Base-by-base conservation (phyloP, 1,140 invertebrate species). In the Armadillidium nasatum region DNA sequence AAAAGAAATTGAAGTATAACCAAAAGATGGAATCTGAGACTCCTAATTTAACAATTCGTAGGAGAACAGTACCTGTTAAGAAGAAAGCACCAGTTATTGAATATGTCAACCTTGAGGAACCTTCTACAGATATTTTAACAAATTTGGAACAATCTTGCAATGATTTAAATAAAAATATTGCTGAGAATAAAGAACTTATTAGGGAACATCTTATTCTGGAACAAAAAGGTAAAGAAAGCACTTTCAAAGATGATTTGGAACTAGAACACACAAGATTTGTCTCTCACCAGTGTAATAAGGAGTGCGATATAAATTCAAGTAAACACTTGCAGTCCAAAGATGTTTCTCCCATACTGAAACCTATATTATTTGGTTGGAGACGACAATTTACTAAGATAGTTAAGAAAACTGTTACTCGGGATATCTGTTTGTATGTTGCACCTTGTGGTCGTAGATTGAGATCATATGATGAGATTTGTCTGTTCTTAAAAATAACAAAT, bases 381-480 rank as follows among this genome's bases (percentile, higher is more conserved):
- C 66, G 85, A 74, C 83, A 82, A 82, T 60, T 78, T 75, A 60
- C 74, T 11, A 79, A 67, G 82, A 82, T 9, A 78, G 76, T 76
- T 79, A 82, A 10, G 88, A 88, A 82, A 85, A 88, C 72, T 83
- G 85, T 21, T 0, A 33, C 69, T 13, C 70, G 70, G 33, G 60
- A 77, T 44, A 74, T 76, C 44, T 88, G 96, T 15, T 86, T 91
- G 21, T 98, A 98, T 85, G 88, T 90, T 77, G 89, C 92, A 4
- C 95, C 95, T 0, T 98, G 96, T 87, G 94, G 94, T 0, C 85
- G 91, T 2, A 87, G 90, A 19, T 82, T 97, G 44, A 88, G 94
- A 66, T 89, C 88, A 82, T 89, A 94, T 82, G 86, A 88, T 22
- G 95, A 98, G 84, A 85, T 97, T 3, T 91, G 93, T 83, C 82